phyloP scores from a whole-genome alignment of 2,888 invertebrate genomes.

The Mechanitis mazaeus region DNA sequence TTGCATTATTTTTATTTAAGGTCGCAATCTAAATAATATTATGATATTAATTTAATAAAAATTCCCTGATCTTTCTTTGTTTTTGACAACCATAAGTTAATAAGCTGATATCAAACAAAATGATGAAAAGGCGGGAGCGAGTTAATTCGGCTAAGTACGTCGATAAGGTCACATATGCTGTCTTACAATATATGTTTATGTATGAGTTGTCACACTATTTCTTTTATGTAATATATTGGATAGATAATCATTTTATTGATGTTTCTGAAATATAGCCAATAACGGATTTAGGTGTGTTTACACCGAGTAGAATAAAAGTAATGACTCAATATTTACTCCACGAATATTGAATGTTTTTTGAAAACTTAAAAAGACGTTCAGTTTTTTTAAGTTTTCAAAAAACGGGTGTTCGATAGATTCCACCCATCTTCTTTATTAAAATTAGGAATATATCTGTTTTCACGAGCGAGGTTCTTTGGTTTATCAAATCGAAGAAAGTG shows the following conservation, averaged over 20 bases:
- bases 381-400: too few relatives aligned
- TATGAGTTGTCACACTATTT: slow-evolving; percentile 34
- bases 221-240: slow-evolving; percentile 9
- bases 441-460: too few relatives aligned
- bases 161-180: slow-evolving; percentile 45
- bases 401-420: too few relatives aligned
- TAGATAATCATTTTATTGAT: slow-evolving; percentile 10
- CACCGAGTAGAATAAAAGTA: not conserved
- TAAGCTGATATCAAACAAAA: slow-evolving; percentile 39
- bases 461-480: too few relatives aligned
- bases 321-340: not conserved
- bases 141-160: slow-evolving; percentile 54
- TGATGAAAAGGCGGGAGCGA: slow-evolving; percentile 46
- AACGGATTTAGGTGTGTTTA: not conserved
- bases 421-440: too few relatives aligned
- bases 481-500: too few relatives aligned
- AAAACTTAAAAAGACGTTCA: too few relatives aligned
- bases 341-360: too few relatives aligned
- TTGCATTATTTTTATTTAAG: too few relatives aligned
- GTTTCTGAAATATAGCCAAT: slow-evolving; percentile 6
- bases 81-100: slow-evolving; percentile 37
- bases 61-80: not conserved
- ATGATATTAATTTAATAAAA: not conserved
- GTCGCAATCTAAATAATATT: not conserved
- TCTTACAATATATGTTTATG: slow-evolving; percentile 49